Conservation (phyloP, 2,113 vertebrate species). For the Grantiella picta region DNA sequence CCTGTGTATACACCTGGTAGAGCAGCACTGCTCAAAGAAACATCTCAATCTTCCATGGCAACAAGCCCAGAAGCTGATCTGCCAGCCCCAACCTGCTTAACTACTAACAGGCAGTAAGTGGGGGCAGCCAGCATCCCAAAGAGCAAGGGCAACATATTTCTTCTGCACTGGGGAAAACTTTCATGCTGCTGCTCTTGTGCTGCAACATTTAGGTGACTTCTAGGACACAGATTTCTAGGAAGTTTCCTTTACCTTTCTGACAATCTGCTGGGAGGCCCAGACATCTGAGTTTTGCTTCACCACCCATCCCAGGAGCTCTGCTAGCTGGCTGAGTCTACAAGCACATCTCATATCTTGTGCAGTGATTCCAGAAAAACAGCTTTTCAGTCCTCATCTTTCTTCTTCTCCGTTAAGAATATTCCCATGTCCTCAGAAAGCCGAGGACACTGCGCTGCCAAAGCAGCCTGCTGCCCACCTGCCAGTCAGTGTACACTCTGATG, state of each 20-base stretch:
- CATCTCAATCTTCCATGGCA: constrained; percentile 57
- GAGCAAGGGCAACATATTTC: not conserved
- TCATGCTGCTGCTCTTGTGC: not conserved
- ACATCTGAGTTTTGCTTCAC: not conserved
- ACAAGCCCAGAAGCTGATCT: constrained; percentile 44
- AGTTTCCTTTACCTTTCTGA: not conserved
- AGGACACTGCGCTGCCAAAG: not conserved
- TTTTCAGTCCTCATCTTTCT: not conserved
- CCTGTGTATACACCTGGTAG: constrained; percentile 58
- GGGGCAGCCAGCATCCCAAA: not conserved
- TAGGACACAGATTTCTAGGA: not conserved
- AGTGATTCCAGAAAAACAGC: not conserved
- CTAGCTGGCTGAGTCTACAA: not conserved
- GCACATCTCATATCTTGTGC: fast-evolving
- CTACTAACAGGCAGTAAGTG: not conserved
- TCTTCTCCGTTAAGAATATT: not conserved
- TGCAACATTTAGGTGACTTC: not conserved
- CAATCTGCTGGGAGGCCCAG: not conserved
- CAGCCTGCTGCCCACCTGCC: not conserved
- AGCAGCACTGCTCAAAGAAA: constrained; percentile 20
- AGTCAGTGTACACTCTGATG: not conserved
- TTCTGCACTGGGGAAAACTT: not conserved
- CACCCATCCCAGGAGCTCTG: not conserved
- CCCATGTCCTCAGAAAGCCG: not conserved
- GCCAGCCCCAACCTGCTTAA: not conserved